These are phyloP conservation scores for Corythornis vintsioides DNA, from an alignment of 2,113 vertebrate genomes.

Conservation along the genomic window DNA sequence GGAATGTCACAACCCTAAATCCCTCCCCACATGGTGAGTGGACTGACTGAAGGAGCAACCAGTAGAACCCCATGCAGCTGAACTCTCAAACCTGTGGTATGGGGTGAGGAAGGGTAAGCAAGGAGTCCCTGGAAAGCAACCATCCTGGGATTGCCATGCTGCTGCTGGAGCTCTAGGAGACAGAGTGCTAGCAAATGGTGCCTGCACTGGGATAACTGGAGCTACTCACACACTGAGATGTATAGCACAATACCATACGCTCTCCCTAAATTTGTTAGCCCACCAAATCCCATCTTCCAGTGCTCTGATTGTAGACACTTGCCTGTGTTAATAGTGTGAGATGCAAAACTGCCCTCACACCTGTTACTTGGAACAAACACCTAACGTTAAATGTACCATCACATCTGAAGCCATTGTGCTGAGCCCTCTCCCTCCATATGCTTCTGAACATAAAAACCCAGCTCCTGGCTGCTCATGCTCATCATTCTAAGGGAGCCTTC, in stretches of 20 bases:
- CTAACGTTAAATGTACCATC: background rate
- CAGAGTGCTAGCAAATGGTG: background rate
- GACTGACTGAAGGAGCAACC: background rate
- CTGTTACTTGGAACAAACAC: background rate
- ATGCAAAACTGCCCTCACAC: background rate
- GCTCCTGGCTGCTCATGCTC: background rate
- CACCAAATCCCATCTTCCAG: background rate
- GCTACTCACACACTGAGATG: no score
- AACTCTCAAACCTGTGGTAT: background rate
- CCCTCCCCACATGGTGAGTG: background rate
- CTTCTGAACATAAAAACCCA: fast-evolving
- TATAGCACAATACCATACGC: fast-evolving
- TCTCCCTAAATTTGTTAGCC: background rate
- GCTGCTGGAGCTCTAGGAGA: background rate
- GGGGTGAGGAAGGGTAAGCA: background rate
- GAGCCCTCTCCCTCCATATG: background rate
- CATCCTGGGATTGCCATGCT: background rate
- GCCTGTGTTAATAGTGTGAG: background rate
- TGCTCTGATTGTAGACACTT: fast-evolving
- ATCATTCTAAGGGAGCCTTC: background rate
- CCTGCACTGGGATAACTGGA: background rate
- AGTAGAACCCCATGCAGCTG: background rate
- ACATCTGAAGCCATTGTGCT: fast-evolving
- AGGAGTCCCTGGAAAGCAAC: background rate
- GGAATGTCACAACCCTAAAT: background rate